These are phyloP conservation scores for Haemorhous mexicanus DNA, from an alignment of 2,113 vertebrate genomes.

Conservation along the genomic window DNA sequence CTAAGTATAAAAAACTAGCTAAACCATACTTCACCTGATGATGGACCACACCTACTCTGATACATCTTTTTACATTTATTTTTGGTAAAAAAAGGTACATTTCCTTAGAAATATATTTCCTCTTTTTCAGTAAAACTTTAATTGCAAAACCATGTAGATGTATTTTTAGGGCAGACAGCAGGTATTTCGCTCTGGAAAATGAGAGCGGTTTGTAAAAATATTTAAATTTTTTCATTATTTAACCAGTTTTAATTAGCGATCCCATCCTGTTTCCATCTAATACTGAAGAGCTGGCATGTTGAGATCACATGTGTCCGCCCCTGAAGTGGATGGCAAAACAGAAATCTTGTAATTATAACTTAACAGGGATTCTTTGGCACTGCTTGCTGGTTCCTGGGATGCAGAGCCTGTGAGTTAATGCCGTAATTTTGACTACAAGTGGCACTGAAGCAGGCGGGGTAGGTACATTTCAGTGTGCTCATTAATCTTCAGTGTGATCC, in stretches of 20 bases:
- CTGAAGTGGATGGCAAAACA: slow-evolving; percentile 41
- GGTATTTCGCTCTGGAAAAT: not conserved
- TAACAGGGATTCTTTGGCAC: slow-evolving; percentile 31
- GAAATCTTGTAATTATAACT: slow-evolving; percentile 25
- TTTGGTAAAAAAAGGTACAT: not conserved
- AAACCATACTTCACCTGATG: not conserved
- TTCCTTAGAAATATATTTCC: not conserved
- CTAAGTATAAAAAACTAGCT: not conserved
- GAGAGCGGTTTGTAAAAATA: not conserved
- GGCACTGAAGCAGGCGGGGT: not conserved
- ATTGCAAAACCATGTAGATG: not conserved
- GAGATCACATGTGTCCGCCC: not conserved
- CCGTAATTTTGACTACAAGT: slow-evolving; percentile 8
- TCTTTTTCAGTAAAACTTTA: not conserved
- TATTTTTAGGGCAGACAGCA: not conserved
- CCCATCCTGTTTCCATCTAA: not conserved
- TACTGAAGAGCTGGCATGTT: not conserved
- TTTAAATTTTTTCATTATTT: slow-evolving; percentile 6
- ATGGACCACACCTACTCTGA: not conserved
- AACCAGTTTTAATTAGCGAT: slow-evolving; percentile 4
- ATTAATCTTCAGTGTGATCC: not conserved
- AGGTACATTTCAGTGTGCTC: not conserved
- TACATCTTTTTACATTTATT: not conserved
- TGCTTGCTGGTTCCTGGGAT: not conserved
- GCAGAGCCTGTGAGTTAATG: slow-evolving; percentile 19